Base-by-base conservation (phyloP, 2,113 vertebrate genomes). In the Nasalis larvatus region DNA sequence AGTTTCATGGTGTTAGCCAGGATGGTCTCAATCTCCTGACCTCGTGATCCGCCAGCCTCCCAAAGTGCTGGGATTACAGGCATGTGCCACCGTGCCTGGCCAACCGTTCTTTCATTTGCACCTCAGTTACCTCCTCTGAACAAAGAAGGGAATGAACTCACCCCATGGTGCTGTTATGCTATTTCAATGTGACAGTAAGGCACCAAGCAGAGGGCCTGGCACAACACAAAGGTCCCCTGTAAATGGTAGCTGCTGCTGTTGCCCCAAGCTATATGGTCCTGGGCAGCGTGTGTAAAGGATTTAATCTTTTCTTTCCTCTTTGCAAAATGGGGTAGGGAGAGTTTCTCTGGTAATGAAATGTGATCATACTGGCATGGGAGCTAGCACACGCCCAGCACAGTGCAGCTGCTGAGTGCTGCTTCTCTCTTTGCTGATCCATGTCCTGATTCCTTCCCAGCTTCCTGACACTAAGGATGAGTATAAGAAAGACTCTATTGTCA, bases 381-480 rank as follows among this genome's bases (percentile, higher is more conserved):
- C 74, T 42, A 8, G 87, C 52, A 2, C 4, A 0, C 21, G 16
- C 81, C 60, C 11, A 32, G 16, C n/a, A 2, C 0, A 0, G 7
- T 58, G 12, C 1, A 47, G 96, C 58, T 25, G 40, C 42, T 81
- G 77, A 74, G 13, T 8, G 5, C 40, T 58, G 58, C 14, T n/a
- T 80, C 25, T 47, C 56, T 89, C 13, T 0, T 63, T 21, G 37
- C 16, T 25, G 42, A 20, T 35, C 21, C 7, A 3, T 18, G 47
- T 54, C 78, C 89, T 76, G 14, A 10, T 69, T 83, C 69, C 76
- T 60, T 74, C 47, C 37, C 17, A 14, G 25, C 47, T 86, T n/a
- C 4, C 54, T 47, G 87, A 14, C 23, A 6, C 9, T 23, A 30
- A 32, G 42, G 27, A 47, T 77, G 27, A 18, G 4, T 69, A n/a